Conservation (phyloP, 1,140 invertebrate species). For the Platyura marginata region DNA sequence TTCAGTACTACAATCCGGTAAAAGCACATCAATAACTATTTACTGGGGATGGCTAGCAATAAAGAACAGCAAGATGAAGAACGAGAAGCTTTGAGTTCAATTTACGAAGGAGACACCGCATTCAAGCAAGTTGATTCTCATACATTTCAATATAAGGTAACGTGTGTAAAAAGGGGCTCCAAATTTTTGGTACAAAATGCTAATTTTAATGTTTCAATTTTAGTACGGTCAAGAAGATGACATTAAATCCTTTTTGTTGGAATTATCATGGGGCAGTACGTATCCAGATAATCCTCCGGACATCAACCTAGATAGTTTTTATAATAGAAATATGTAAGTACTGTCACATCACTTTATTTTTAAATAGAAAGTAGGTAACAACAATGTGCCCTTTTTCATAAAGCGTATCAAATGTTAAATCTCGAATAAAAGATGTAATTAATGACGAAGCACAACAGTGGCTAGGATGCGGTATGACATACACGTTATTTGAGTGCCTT, state of each 20-base stretch:
- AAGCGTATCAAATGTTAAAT: too few relatives aligned
- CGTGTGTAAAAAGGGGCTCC: too few relatives aligned
- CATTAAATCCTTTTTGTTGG: slow-evolving; percentile 65
- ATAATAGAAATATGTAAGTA: slow-evolving; percentile 83
- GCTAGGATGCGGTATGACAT: slow-evolving; percentile 83
- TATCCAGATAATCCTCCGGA: slow-evolving; percentile 70
- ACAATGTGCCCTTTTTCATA: too few relatives aligned
- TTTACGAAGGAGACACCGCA: slow-evolving; percentile 80
- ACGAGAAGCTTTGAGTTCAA: slow-evolving; percentile 75
- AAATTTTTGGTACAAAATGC: background rate
- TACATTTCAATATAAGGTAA: slow-evolving; percentile 82
- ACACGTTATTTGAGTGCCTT: slow-evolving; percentile 79
- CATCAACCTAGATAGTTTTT: slow-evolving; percentile 81
- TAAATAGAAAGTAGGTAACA: too few relatives aligned
- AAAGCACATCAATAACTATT: too few relatives aligned
- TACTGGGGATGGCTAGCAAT: too few relatives aligned
- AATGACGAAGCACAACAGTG: slow-evolving; percentile 57
- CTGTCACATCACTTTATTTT: too few relatives aligned
- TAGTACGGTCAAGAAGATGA: slow-evolving; percentile 71
- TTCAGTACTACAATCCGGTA: too few relatives aligned
- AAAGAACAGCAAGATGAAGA: slow-evolving; percentile 67
- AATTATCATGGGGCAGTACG: slow-evolving; percentile 65
- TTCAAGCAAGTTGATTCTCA: slow-evolving; percentile 65
- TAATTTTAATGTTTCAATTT: slow-evolving; percentile 16
- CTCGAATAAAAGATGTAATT: slow-evolving; percentile 42